These are phyloP conservation scores for Enoplosus armatus DNA, from an alignment of 2,797 vertebrate species.

Conservation along the genomic window DNA sequence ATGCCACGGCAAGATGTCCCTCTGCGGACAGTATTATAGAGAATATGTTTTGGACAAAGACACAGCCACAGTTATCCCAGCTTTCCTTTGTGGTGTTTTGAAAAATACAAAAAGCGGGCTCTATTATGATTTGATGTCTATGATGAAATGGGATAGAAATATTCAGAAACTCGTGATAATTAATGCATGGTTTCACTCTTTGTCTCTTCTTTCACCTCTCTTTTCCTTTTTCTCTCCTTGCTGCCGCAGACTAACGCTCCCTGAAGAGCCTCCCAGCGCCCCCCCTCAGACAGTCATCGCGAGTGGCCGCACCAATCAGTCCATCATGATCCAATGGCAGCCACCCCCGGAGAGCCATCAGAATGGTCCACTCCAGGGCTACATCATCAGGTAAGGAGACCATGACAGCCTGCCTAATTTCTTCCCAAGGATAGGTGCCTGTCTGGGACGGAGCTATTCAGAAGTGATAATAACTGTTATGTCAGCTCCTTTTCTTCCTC, in stretches of 20 bases:
- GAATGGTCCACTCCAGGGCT: conserved; percentile 95
- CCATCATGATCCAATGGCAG: conserved; percentile 99
- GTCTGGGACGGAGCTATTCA: conserved; percentile 56
- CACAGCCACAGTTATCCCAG: conserved; percentile 26
- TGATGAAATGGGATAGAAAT: conserved; percentile 82
- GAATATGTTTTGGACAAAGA: conserved; percentile 66
- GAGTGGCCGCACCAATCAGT: conserved; percentile 97
- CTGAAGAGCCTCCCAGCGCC: conserved; percentile 95
- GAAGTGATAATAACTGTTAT: conserved; percentile 67
- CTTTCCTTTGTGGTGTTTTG: conserved; percentile 53
- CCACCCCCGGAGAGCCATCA: conserved; percentile 95
- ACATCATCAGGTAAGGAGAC: conserved; percentile 92
- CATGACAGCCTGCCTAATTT: conserved; percentile 41
- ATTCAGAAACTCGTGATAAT: conserved; percentile 73
- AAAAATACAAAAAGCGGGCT: conserved; percentile 42
- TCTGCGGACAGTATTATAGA: conserved; percentile 64
- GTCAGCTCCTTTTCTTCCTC: conserved; percentile 57
- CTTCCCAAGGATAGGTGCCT: conserved; percentile 32
- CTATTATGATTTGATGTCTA: conserved; percentile 64
- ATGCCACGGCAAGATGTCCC: conserved; percentile 64
- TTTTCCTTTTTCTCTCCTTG: background rate
- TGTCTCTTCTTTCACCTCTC: conserved; percentile 44
- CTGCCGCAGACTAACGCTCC: conserved; percentile 90
- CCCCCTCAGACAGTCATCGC: conserved; percentile 97
- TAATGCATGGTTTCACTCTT: conserved; percentile 63